Base-by-base conservation (phyloP, 2,888 invertebrate species). In the Pseudolycoriella hygida region DNA sequence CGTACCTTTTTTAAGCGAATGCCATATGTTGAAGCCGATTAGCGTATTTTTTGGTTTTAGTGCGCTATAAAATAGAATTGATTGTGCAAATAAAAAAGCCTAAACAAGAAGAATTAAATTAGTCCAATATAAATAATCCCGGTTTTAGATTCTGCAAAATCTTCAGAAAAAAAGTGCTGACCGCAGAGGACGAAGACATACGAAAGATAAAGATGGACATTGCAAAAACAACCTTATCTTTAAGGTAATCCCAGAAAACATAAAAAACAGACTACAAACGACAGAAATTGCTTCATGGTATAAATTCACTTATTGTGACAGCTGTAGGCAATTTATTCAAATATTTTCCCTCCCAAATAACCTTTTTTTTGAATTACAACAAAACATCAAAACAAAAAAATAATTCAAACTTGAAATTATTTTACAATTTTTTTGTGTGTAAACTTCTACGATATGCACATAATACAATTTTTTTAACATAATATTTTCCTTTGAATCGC, bases 101-200 rank as follows among this genome's bases (percentile, higher is more conserved):
- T 14, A 12, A 37, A 41, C 31, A 34, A 25, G 19, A 41, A 14
- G 41, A 14, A 25, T 25, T 41, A 25, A 20, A 25, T 41, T 41
- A 25, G 6, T 25, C 41, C 41, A 14, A 25, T 41, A 25, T 41
- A 8, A 25, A 15, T 40, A 15, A 4, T 14, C 25, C 20, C 2
- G 14, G 80, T 86, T 87, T 83, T 88, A 89, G 88, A 89, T 89
- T 83, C 88, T 88, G 84, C 89, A 89, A 88, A 89, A 88, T 81
- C 88, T 89, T 76, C 88, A 89, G 86, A 88, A 89, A 88, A 90
- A 89, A 82, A 86, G 88, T 82, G 88, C 88, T 76, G 87, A 88
- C 81, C 80, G 88, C 76, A 83, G 88, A 80, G 88, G 88, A 77
- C 85, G 87, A 75, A 86, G 87, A 80, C 81, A 85, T 82, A 86